Conservation (phyloP, 2,797 vertebrate species). For the Trichosurus vulpecula region DNA sequence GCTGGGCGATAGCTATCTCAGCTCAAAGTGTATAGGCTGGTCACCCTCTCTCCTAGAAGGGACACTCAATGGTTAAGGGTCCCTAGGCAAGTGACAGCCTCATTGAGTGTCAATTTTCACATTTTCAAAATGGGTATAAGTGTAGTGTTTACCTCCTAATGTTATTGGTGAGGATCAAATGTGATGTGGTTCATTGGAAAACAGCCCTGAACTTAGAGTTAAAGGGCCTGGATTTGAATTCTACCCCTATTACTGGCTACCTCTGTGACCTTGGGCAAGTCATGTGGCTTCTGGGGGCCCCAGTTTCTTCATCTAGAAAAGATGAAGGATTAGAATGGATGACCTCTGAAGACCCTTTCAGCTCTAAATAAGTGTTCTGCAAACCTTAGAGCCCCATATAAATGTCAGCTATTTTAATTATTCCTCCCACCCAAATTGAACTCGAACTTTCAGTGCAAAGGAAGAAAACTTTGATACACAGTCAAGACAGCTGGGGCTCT, state of each 20-base stretch:
- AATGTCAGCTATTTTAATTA: background rate
- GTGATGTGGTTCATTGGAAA: background rate
- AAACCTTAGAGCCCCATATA: background rate
- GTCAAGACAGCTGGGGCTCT: background rate
- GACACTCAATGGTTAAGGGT: background rate
- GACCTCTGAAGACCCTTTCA: background rate
- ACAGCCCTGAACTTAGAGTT: background rate
- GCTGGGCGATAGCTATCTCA: background rate
- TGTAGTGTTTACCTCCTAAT: background rate
- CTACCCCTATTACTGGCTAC: background rate
- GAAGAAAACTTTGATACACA: background rate
- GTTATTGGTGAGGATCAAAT: no score
- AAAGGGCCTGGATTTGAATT: background rate
- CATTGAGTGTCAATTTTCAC: no score
- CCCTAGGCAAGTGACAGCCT: background rate
- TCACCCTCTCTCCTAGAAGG: background rate
- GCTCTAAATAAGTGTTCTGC: background rate
- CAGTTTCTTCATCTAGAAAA: background rate
- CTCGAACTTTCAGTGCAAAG: background rate
- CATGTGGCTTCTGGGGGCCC: background rate
- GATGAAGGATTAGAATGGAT: background rate
- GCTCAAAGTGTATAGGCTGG: background rate
- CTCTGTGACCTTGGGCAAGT: background rate
- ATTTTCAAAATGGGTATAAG: background rate
- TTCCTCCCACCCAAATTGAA: background rate